Base-by-base conservation (phyloP, 1,140 invertebrate species). In the Ericerus pela region DNA sequence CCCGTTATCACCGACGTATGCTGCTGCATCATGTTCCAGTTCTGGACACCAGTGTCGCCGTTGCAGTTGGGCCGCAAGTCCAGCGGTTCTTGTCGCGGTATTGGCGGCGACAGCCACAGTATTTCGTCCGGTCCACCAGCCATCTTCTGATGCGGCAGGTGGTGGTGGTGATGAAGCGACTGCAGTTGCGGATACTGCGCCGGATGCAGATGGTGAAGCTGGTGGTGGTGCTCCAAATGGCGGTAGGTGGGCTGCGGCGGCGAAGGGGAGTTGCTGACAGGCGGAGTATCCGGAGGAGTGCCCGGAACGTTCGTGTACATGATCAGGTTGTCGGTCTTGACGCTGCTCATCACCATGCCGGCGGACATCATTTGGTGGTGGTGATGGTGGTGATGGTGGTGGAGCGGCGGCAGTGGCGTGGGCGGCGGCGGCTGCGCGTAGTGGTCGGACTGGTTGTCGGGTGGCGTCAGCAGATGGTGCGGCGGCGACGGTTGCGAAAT, bases 281-380 rank as follows among this genome's bases (percentile, higher is more conserved):
- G 82, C 4, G 84, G 84, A n/a, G 79, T 87, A 61, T 85, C 82
- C 1, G 84, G 84, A 0, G 83, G 83, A 2, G 82, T 83, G 22
- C 80, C 82, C 27, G 80, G 82, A 61, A 66, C 61, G 51, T 59
- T 59, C 3, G 60, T 63, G 26, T 61, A 62, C 58, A 61, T 58
- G n/a, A 62, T 51, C 27, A 58, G 16, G 41, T 54, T 54, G 16
- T 36, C 47, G 14, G 37, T 27, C 37, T 30, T 53, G 51, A 53
- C 58, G 28, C 60, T 62, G 52, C 38, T 71, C 11, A 27, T 37
- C 26, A 51, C 33, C 47, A 56, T 38, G 31, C 33, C 59, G 53
- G 47, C 47, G 41, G 59, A 36, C 33, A 57, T n/a, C n/a, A n/a
- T n/a, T n/a, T n/a, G n/a, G n/a, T 26, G 36, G 37, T 38, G 37